phyloP scores from a whole-genome alignment of 2,888 invertebrate genomes.

The Aphelenchoides bicaudatus region DNA sequence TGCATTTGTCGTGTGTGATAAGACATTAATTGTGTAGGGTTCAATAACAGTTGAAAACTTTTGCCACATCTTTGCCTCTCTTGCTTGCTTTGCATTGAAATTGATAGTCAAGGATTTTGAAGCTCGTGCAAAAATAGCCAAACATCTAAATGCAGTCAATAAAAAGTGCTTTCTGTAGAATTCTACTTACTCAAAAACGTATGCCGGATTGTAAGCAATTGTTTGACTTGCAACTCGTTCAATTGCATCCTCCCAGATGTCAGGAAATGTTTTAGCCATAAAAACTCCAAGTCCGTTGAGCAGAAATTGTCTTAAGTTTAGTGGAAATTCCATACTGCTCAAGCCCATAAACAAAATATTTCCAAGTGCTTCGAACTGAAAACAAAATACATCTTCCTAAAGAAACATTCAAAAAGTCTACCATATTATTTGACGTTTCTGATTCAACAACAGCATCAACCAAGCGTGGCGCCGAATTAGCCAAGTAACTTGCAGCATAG shows the following conservation, averaged over 20 bases:
- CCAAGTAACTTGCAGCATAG: slow-evolving; percentile 10
- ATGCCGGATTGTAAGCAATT: background rate
- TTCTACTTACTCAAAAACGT: slow-evolving; percentile 18
- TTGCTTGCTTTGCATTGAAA: no score
- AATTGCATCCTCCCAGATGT: slow-evolving; percentile 15
- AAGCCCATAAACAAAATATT: background rate
- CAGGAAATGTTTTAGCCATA: slow-evolving; percentile 5
- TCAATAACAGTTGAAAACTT: background rate
- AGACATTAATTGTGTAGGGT: background rate
- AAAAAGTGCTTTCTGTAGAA: no score
- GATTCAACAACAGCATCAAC: slow-evolving; percentile 13
- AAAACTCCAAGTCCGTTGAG: slow-evolving; percentile 7
- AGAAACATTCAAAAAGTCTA: background rate
- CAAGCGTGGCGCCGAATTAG: background rate
- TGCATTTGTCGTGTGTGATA: background rate
- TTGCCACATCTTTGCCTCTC: slow-evolving; percentile 4
- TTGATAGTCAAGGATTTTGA: no score
- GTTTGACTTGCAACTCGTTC: background rate
- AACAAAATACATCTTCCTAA: background rate
- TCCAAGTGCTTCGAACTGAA: slow-evolving; percentile 7
- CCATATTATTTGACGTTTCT: background rate
- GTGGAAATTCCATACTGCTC: background rate
- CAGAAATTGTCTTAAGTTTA: slow-evolving; percentile 5
- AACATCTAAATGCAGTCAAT: background rate
- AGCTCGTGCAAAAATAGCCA: slow-evolving; percentile 4